Evolutionary conservation across 2,888 invertebrate genomes (phyloP).

Genomic region (Drosophila lutescens): DNA sequence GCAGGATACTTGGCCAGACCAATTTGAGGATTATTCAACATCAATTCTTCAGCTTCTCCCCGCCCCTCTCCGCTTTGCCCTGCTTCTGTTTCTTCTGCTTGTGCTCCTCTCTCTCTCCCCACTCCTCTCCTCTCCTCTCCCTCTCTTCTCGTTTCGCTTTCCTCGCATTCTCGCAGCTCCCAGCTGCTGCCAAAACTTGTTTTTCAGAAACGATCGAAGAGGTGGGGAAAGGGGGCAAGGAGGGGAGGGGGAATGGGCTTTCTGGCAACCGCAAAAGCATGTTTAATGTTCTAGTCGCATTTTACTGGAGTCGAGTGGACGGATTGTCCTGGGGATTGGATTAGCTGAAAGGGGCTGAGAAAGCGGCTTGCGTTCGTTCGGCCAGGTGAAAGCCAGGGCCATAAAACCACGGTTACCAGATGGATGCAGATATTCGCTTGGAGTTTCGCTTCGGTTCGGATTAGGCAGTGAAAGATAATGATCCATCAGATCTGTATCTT

Average conservation of each 20-base stretch:
- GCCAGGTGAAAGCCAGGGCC: conserved; percentile 32
- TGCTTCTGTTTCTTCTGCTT: neutral
- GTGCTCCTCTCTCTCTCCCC: neutral
- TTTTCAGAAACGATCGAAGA: conserved; percentile 20
- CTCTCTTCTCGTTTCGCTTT: conserved; percentile 24
- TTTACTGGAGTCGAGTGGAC: conserved; percentile 1
- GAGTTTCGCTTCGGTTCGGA: neutral
- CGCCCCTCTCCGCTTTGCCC: neutral
- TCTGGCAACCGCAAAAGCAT: conserved; percentile 36
- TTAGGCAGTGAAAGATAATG: neutral
- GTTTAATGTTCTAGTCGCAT: conserved; percentile 34
- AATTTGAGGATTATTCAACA: conserved; percentile 40
- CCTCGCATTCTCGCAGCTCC: conserved; percentile 42
- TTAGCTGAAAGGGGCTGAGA: conserved; percentile 2
- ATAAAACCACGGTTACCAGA: conserved; percentile 5
- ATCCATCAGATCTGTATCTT: too few species aligned
- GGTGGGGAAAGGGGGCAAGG: neutral
- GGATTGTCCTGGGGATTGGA: conserved; percentile 20
- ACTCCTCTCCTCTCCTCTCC: conserved; percentile 5
- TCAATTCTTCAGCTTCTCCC: conserved; percentile 20
- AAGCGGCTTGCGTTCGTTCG: conserved; percentile 1
- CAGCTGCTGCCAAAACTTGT: conserved; percentile 53
- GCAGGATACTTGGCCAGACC: conserved; percentile 24
- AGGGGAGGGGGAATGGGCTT: neutral
- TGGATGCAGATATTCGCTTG: conserved; percentile 1